Conservation (phyloP, 2,113 vertebrate species). For the Misgurnus mizolepis region DNA sequence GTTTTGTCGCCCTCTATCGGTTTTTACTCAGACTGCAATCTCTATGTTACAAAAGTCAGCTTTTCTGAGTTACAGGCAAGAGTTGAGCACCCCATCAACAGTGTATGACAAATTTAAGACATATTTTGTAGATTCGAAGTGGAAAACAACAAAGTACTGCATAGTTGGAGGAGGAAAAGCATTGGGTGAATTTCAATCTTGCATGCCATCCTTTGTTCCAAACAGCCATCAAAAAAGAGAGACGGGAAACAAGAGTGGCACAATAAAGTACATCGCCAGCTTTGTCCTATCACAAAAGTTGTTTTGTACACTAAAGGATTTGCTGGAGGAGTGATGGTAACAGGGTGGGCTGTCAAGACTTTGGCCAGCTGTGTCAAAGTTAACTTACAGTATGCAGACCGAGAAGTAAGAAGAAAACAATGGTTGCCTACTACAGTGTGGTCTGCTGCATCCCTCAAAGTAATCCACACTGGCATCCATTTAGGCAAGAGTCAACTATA, state of each 20-base stretch:
- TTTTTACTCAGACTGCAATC: too few relatives aligned
- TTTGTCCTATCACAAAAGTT: slow-evolving; percentile 58
- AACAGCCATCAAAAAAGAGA: slow-evolving; percentile 26
- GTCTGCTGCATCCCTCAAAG: too few relatives aligned
- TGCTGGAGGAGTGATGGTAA: slow-evolving; percentile 39
- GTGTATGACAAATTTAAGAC: too few relatives aligned
- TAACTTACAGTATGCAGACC: slow-evolving; percentile 3
- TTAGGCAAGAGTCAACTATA: too few relatives aligned
- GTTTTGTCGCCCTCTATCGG: too few relatives aligned
- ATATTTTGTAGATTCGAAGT: too few relatives aligned
- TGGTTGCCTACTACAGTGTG: too few relatives aligned
- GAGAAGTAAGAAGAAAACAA: not conserved
- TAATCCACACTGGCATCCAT: too few relatives aligned
- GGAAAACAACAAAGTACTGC: too few relatives aligned
- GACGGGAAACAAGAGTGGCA: slow-evolving; percentile 47
- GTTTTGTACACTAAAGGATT: slow-evolving; percentile 54
- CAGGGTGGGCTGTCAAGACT: slow-evolving; percentile 35
- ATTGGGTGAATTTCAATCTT: slow-evolving; percentile 55
- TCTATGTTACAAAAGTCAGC: too few relatives aligned
- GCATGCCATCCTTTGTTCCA: slow-evolving; percentile 28
- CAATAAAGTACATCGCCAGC: slow-evolving; percentile 57
- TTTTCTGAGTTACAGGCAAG: too few relatives aligned
- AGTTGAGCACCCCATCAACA: too few relatives aligned
- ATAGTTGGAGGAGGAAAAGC: slow-evolving; percentile 32
- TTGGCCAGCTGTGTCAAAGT: slow-evolving; percentile 1